A percentile compares a stretch with the other conserved stretches of the same genome.
phyloP scores from a whole-genome alignment of 2,888 invertebrate genomes.

The Metacarcinus magister region DNA sequence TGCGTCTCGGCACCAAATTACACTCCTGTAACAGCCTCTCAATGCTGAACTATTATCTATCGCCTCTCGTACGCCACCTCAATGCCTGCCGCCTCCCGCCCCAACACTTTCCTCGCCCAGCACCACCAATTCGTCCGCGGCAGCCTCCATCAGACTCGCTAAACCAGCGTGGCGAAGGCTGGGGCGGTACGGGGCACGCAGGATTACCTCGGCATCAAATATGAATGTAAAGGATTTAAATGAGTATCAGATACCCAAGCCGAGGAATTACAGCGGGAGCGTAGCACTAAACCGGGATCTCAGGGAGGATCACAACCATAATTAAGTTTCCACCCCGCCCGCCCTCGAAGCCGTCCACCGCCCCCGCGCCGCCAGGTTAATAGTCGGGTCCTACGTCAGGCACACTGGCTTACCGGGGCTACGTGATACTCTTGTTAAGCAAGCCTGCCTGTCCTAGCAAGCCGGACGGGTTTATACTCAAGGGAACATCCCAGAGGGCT shows the following conservation, averaged over 20 bases:
- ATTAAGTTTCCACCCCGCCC: conserved; percentile 58
- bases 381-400: conserved; percentile 41
- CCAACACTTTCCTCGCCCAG: not conserved
- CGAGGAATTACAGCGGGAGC: conserved; percentile 47
- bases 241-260: conserved; percentile 66
- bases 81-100: not conserved
- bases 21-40: not conserved
- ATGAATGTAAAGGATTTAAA: conserved; percentile 63
- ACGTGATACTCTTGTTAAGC: conserved; percentile 39
- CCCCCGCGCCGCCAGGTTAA: conserved; percentile 1
- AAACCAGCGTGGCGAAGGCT: not conserved
- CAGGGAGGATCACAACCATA: not conserved
- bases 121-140: not conserved
- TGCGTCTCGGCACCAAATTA: conserved; percentile 11
- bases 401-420: conserved; percentile 30
- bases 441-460: not conserved
- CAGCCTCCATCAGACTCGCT: not conserved
- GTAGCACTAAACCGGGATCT: conserved; percentile 54
- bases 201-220: conserved; percentile 64
- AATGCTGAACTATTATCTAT: conserved; percentile 6
- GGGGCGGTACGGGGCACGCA: conserved; percentile 5
- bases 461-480: not conserved
- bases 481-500: not conserved
- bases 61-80: not conserved
- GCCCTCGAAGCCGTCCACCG: not conserved